These are phyloP conservation scores for Oreochromis aureus DNA, from an alignment of 2,113 vertebrate genomes.

Conservation along the genomic window DNA sequence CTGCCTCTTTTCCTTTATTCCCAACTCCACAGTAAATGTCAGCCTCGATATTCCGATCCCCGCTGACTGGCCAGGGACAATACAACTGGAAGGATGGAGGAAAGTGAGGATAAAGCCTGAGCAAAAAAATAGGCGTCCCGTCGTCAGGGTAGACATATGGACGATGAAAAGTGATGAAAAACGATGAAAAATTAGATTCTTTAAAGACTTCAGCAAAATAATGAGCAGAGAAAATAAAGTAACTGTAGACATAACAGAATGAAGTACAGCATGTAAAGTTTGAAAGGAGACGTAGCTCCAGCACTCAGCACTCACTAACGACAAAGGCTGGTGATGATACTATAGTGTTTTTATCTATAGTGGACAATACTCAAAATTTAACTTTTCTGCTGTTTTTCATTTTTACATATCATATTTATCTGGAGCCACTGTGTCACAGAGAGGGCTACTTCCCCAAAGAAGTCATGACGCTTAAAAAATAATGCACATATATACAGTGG, in stretches of 20 bases:
- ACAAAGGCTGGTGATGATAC: background rate
- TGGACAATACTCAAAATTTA: background rate
- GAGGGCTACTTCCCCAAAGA: background rate
- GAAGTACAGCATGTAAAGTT: background rate
- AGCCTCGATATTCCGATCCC: constrained; percentile 1
- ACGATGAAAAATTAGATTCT: background rate
- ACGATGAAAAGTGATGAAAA: background rate
- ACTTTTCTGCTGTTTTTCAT: background rate
- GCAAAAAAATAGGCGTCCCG: background rate
- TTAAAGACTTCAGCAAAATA: background rate
- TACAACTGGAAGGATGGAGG: background rate
- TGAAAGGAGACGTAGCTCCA: background rate
- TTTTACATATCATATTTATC: background rate
- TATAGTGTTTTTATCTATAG: background rate
- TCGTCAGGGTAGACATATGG: background rate
- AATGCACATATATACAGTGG: background rate
- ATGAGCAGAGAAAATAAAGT: background rate
- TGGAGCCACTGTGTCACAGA: background rate
- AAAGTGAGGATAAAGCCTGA: background rate
- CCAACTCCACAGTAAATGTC: constrained; percentile 18
- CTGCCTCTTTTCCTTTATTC: background rate
- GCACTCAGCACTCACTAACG: background rate
- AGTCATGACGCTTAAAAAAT: background rate
- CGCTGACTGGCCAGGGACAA: background rate
- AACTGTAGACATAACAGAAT: background rate